Evolutionary conservation across 2,888 invertebrate genomes (phyloP).

Genomic region (Spodoptera picta): DNA sequence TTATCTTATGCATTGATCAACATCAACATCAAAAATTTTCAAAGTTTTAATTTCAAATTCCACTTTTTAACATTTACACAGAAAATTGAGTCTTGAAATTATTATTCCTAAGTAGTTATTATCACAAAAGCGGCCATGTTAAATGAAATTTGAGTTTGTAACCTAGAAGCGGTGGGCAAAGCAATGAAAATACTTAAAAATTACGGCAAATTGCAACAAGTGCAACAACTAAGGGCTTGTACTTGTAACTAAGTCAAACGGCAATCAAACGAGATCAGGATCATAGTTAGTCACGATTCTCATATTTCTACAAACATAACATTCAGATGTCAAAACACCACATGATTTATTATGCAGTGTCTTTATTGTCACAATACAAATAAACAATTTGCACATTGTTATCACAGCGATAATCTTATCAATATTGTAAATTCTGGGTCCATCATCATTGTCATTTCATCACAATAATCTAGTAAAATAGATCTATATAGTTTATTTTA

Average conservation of each 20-base stretch:
- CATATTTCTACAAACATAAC: constrained; percentile 12
- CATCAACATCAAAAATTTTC: constrained; percentile 8
- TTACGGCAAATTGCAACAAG: constrained; percentile 44
- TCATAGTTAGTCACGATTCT: constrained; percentile 22
- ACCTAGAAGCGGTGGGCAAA: constrained; percentile 60
- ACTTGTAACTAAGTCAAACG: constrained; percentile 37
- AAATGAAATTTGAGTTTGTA: constrained; percentile 30
- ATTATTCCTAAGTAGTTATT: constrained; percentile 29
- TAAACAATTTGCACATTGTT: constrained; percentile 44
- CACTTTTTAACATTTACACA: no score
- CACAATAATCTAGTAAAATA: constrained; percentile 34
- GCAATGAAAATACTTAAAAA: constrained; percentile 53
- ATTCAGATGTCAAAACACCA: constrained; percentile 13
- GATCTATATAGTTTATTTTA: constrained; percentile 22
- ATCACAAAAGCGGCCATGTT: constrained; percentile 58
- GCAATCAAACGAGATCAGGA: constrained; percentile 50
- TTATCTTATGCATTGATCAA: constrained; percentile 31
- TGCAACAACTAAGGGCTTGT: constrained; percentile 49
- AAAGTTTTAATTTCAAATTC: not conserved
- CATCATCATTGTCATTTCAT: constrained; percentile 39
- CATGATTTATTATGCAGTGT: constrained; percentile 21
- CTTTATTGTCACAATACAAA: constrained; percentile 58
- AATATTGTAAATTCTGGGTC: constrained; percentile 34
- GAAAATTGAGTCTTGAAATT: constrained; percentile 9
- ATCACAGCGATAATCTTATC: constrained; percentile 58